phyloP scores from a whole-genome alignment of 2,797 vertebrate species.

The Lycodopsis pacificus region DNA sequence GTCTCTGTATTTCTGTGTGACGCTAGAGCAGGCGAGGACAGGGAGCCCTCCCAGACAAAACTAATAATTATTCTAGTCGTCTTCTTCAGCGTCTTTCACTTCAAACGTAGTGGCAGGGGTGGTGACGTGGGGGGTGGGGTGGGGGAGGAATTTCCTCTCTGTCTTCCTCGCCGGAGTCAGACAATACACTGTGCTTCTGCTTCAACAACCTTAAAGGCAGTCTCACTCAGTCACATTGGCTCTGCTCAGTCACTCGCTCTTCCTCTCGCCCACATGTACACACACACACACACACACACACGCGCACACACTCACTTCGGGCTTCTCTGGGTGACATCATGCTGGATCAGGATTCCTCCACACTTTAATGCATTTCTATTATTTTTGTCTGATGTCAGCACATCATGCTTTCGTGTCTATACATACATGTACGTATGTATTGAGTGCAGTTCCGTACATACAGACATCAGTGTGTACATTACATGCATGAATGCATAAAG shows the following conservation, averaged over 20 bases:
- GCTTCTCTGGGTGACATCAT: conserved; percentile 70
- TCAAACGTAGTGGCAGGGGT: conserved; percentile 29
- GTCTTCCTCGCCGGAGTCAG: conserved; percentile 29
- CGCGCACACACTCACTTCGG: conserved; percentile 20
- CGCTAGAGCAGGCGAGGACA: conserved; percentile 58
- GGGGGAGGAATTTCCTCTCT: conserved; percentile 26
- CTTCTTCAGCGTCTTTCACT: conserved; percentile 39
- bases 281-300: conserved; percentile 12
- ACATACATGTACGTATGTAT: conserved; percentile 84
- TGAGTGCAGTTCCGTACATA: conserved; percentile 64
- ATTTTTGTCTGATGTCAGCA: conserved; percentile 73
- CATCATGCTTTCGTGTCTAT: conserved; percentile 76
- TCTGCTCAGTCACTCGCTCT: conserved; percentile 38
- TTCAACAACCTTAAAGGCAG: conserved; percentile 48
- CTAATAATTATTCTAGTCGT: conserved; percentile 41
- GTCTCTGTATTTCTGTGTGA: conserved; percentile 27
- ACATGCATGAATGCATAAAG: conserved; percentile 80
- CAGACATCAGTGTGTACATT: conserved; percentile 77
- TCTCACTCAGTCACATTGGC: conserved; percentile 48
- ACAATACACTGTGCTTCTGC: conserved; percentile 44
- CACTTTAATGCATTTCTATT: conserved; percentile 72
- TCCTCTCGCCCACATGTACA: conserved; percentile 4
- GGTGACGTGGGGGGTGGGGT: not conserved
- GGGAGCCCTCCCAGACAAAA: conserved; percentile 73
- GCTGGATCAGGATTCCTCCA: conserved; percentile 69